A percentile compares a stretch with the other conserved stretches of the same genome.
These are phyloP conservation scores for Metopolophium dirhodum DNA, from an alignment of 1,140 invertebrate genomes.

Conservation along the genomic window DNA sequence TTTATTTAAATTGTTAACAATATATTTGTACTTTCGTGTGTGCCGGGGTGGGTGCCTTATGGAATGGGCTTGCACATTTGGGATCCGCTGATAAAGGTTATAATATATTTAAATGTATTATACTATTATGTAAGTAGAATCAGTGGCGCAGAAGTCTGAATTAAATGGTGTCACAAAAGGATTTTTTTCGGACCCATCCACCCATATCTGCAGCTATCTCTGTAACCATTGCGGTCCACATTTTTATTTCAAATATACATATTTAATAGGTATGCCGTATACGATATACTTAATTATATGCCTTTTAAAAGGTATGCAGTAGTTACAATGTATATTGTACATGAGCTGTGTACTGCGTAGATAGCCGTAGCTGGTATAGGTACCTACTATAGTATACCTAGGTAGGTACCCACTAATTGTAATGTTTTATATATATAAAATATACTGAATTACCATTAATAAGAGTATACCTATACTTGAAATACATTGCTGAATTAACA, in stretches of 20 bases:
- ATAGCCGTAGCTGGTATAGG: neutral
- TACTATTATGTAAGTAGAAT: neutral
- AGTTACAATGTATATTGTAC: too few species aligned
- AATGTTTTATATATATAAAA: neutral
- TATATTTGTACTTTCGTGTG: neutral
- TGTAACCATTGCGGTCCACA: too few species aligned
- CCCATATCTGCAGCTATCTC: neutral
- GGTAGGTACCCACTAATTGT: neutral
- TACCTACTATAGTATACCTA: too few species aligned
- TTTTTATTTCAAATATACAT: neutral
- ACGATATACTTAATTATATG: too few species aligned
- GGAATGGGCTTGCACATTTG: neutral
- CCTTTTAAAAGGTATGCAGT: too few species aligned
- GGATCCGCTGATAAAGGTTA: neutral
- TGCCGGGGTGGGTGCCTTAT: fast-evolving
- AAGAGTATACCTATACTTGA: neutral
- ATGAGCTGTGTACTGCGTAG: neutral
- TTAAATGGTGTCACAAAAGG: neutral
- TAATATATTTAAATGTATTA: neutral
- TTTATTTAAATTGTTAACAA: neutral
- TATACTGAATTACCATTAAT: neutral
- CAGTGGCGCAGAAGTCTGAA: neutral
- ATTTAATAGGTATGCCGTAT: too few species aligned
- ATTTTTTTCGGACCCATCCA: neutral
- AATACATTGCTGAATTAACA: neutral